Evolutionary conservation across 2,888 invertebrate species (phyloP), one percentile per base, ranked within the genome.

Genomic region (Matsumyia berberina): DNA sequence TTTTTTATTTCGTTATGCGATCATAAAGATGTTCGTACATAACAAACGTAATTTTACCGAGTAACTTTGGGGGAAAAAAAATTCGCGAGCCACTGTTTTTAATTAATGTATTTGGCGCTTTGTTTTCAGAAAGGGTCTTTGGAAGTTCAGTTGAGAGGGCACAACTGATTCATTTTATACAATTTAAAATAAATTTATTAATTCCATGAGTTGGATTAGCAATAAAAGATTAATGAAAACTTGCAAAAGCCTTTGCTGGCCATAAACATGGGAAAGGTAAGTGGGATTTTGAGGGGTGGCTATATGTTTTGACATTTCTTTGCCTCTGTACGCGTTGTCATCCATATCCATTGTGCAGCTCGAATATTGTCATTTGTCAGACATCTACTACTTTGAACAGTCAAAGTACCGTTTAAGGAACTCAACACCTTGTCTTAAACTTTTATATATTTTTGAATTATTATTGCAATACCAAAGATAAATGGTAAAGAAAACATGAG

Each of bases 271-370:
- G 49, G 19, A 62, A 78, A 78, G 78, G 78, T 83, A 83, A 79
- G 73, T 83, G 73, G 62, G 51, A 78, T 79, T 83, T 79, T 53
- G 57, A 74, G 83, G 83, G 83, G 73, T 83, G 79, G 83, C 62
- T 73, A 73, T 58, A 79, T 78, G 78, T 78, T 83, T 83, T 83
- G 83, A 83, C 83, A 83, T 69, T 29, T 77, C 33, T n/a, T 58
- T 73, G 42, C 49, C 49, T 60, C 31, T 83, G 55, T 83, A 69
- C 72, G 78, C 78, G 72, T 73, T 77, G 64, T 35, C 66, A 69
- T 78, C 83, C 78, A 44, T 42, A 55, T n/a, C 0, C 37, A 5
- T 17, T 1, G 11, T 9, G 53, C 35, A 78, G 9, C 64, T 83
- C 73, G 55, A 67, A 78, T 29, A 3, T 15, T 51, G 35, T 62